These are phyloP conservation scores for Gouania willdenowi DNA, from an alignment of 2,797 vertebrate genomes.

Conservation along the genomic window DNA sequence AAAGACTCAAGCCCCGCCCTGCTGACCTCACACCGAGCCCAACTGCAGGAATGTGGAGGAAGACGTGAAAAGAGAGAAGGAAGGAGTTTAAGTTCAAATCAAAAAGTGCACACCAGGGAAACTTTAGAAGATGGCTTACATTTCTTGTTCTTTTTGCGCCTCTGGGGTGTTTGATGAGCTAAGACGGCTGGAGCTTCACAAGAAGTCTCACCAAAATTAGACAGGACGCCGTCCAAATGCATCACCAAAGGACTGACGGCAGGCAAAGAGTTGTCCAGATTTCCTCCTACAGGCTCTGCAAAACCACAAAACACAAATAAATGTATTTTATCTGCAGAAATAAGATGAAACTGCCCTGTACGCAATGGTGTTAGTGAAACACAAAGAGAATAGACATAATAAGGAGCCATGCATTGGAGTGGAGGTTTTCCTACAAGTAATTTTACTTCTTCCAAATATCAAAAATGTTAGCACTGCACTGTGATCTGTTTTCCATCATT, in stretches of 20 bases:
- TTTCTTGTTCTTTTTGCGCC: slow-evolving; percentile 42
- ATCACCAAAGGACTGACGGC: slow-evolving; percentile 50
- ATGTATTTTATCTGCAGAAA: too few species aligned
- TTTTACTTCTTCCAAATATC: too few species aligned
- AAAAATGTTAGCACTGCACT: too few species aligned
- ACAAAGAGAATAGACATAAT: too few species aligned
- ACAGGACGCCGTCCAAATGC: slow-evolving; percentile 62
- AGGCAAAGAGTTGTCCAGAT: slow-evolving; percentile 10
- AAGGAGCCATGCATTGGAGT: too few species aligned
- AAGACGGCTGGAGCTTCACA: slow-evolving; percentile 17
- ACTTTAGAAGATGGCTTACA: slow-evolving; percentile 32
- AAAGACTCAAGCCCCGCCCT: slow-evolving; percentile 72
- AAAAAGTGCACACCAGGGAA: background rate
- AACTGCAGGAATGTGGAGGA: slow-evolving; percentile 63
- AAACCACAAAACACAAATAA: background rate
- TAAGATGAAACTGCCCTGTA: too few species aligned
- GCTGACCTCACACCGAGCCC: slow-evolving; percentile 60
- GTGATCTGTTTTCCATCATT: too few species aligned
- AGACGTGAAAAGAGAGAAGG: slow-evolving; percentile 12
- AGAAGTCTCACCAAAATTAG: slow-evolving; percentile 42
- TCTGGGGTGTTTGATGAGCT: slow-evolving; percentile 28
- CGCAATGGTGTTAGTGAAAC: too few species aligned
- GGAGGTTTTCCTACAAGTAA: too few species aligned
- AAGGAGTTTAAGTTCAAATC: background rate
- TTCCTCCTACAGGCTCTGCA: slow-evolving; percentile 20